Evolutionary conservation across 2,888 invertebrate genomes (phyloP), one percentile per base, ranked within the genome.

Genomic region (Eupithecia subfuscata): DNA sequence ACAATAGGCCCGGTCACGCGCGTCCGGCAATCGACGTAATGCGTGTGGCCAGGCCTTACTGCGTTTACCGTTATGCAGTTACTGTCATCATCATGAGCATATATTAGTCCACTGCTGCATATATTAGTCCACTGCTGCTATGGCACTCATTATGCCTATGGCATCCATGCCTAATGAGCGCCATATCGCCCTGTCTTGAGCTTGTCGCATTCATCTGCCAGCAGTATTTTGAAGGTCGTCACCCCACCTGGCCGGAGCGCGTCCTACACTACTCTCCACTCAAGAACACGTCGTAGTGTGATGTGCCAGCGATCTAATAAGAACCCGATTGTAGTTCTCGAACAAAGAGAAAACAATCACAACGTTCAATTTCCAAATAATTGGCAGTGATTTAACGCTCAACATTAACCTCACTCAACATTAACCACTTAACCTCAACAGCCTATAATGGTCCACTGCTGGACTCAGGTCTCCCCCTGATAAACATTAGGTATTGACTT

Each of bases 1-100:
- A 72, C 75, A 75, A 75, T 69, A 64, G 48, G 63, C 37, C 34
- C 16, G 69, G 68, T 75, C 71, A 72, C 75, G 73, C 69, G 69
- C 69, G 69, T 72, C 75, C 75, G 60, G 73, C 69, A 34, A 67
- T 25, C 25, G 30, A 40, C 30, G 43, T 73, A 70, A 67, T 70
- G 76, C 45, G 69, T 70, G 75, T 75, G 75, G 71, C 48, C 48
- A 16, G 45, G 45, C 56, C 56, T 56, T 56, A 22, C 22, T 4
- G 56, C n/a, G 1, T 52, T 25, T 60, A 25, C 60, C 11, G 6
- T 25, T 14, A 60, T 1, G 14, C 60, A 60, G 22, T 11, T 11
- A 25, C 52, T 56, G 52, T 22, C 5, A 25, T 60, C 60, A 60
- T 60, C 60, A 60, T 25, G 22, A 25, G 60, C 25, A 12, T 60